phyloP scores from a whole-genome alignment of 2,888 invertebrate genomes.

The Lasioglossum vierecki region DNA sequence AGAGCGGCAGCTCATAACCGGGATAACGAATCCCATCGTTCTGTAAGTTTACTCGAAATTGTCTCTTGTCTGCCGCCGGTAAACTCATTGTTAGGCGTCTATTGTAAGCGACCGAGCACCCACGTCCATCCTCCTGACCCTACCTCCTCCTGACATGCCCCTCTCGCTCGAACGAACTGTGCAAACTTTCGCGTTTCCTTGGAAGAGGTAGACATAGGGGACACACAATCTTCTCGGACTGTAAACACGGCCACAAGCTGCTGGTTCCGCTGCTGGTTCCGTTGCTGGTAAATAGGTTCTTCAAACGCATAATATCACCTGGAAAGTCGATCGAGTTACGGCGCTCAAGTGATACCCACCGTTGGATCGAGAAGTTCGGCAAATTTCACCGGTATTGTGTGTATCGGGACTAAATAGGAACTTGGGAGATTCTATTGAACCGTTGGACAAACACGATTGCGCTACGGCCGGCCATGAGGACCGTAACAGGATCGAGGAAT shows the following conservation, averaged over 20 bases:
- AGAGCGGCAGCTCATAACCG: constrained; percentile 50
- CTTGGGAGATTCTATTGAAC: neutral
- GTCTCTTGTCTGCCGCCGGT: constrained; percentile 52
- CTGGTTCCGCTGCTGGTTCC: constrained; percentile 25
- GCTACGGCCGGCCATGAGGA: neutral
- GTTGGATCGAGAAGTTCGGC: constrained; percentile 4
- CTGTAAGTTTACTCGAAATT: constrained; percentile 61
- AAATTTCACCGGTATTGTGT: neutral
- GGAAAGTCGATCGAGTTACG: constrained; percentile 46
- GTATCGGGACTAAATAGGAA: constrained; percentile 11
- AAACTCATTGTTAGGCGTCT: constrained; percentile 61
- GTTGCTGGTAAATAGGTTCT: constrained; percentile 49
- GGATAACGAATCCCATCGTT: constrained; percentile 63
- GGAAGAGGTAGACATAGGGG: constrained; percentile 50
- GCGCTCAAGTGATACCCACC: neutral
- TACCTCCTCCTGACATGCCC: neutral
- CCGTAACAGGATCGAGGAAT: neutral
- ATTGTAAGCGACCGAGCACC: constrained; percentile 50
- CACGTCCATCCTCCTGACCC: constrained; percentile 43
- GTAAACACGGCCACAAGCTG: constrained; percentile 49
- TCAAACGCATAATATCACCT: constrained; percentile 51
- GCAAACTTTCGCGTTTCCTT: constrained; percentile 63
- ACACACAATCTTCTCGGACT: constrained; percentile 54
- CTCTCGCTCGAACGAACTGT: constrained; percentile 57
- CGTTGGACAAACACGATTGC: neutral